Conservation (phyloP, 2,888 invertebrate species). For the Diadromus collaris region DNA sequence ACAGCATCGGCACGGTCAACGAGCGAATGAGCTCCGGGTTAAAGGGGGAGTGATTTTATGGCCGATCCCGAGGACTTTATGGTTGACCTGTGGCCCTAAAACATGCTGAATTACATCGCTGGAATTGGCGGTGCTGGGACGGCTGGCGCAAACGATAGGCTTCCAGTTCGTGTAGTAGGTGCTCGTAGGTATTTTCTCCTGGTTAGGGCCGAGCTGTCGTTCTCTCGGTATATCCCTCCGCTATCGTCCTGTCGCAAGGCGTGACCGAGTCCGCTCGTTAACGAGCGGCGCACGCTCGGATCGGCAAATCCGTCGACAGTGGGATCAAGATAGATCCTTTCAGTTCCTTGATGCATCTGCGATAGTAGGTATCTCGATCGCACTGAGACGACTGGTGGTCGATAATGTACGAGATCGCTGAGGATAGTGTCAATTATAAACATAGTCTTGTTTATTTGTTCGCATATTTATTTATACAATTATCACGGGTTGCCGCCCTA, state of each 20-base stretch:
- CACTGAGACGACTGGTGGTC: background rate
- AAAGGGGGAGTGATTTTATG: conserved; percentile 65
- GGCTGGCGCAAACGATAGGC: conserved; percentile 34
- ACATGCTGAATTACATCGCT: conserved; percentile 73
- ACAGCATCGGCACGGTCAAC: conserved; percentile 21
- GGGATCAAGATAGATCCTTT: conserved; percentile 10
- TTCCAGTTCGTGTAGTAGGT: conserved; percentile 14
- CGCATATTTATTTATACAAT: too few relatives aligned
- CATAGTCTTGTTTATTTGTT: too few relatives aligned
- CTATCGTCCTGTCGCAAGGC: conserved; percentile 16
- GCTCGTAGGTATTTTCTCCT: conserved; percentile 34
- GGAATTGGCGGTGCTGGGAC: conserved; percentile 56
- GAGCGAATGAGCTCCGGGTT: conserved; percentile 27
- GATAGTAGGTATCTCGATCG: background rate
- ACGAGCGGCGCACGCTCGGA: conserved; percentile 9
- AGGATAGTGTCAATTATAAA: too few relatives aligned
- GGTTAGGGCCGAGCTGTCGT: conserved; percentile 11
- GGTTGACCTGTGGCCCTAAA: conserved; percentile 74
- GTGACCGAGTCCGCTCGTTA: conserved; percentile 48
- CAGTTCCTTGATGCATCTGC: background rate
- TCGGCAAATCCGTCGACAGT: conserved; percentile 15
- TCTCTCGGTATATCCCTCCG: conserved; percentile 5
- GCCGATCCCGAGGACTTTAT: conserved; percentile 68
- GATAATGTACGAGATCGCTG: background rate
- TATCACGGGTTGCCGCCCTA: too few relatives aligned